Percentiles rank a stretch among this genome's conserved stretches.
These are phyloP conservation scores for Gephyroberyx darwinii DNA, from an alignment of 2,797 vertebrate species.

Conservation along the genomic window DNA sequence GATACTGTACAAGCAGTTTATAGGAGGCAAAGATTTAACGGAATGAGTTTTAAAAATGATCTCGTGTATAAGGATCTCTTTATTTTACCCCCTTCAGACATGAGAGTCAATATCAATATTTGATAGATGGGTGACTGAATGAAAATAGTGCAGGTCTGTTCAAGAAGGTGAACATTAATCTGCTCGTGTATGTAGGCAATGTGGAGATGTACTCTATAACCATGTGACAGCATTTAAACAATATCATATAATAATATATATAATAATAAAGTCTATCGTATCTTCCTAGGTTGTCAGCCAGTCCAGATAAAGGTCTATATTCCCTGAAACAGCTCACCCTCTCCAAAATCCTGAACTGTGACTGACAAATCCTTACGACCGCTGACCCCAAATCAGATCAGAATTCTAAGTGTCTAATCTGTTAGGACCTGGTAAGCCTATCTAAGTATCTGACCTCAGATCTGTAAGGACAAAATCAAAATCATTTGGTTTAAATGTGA, in stretches of 20 bases:
- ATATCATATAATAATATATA: not conserved
- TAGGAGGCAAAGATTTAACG: not conserved
- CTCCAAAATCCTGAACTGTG: not conserved
- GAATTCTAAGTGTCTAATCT: not conserved
- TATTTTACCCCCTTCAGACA: constrained; percentile 7
- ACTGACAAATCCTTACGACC: not conserved
- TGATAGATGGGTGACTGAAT: no score
- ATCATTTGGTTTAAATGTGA: not conserved
- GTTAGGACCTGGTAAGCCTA: not conserved
- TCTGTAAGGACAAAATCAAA: not conserved
- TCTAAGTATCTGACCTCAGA: not conserved
- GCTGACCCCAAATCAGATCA: not conserved
- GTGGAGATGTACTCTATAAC: not conserved
- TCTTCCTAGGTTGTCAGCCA: not conserved
- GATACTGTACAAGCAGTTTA: not conserved
- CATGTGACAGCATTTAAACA: not conserved
- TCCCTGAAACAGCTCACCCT: not conserved
- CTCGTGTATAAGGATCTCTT: not conserved
- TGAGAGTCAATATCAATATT: no score
- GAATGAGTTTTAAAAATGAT: no score
- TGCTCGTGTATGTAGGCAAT: not conserved
- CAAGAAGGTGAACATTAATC: no score
- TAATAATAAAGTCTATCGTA: not conserved
- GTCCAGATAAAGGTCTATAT: not conserved
- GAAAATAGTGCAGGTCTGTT: no score